Percentiles rank a stretch among this genome's conserved stretches.
phyloP scores from a whole-genome alignment of 2,797 vertebrate species.

The Eulemur albifrons region DNA sequence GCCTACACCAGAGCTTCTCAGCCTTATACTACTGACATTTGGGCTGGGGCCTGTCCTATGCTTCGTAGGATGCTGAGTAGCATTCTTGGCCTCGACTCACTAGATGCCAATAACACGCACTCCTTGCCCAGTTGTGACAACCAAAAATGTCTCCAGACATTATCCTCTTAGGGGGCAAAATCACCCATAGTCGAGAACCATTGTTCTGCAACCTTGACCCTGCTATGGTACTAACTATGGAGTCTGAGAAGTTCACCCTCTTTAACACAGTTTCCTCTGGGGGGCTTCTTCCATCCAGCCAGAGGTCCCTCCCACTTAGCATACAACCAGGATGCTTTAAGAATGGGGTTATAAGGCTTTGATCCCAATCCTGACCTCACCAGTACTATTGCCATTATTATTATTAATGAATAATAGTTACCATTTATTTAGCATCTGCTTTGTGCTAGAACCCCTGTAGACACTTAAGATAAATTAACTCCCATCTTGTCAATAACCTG shows the following conservation, averaged over 20 bases:
- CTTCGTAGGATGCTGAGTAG: not conserved
- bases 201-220: not conserved
- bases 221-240: fast-evolving
- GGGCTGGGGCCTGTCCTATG: not conserved
- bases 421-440: not conserved
- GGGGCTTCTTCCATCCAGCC: not conserved
- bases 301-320: not conserved
- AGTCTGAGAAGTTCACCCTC: too few relatives aligned
- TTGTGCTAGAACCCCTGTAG: not conserved
- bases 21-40: fast-evolving
- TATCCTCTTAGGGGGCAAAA: not conserved
- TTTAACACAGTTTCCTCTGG: not conserved
- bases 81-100: not conserved
- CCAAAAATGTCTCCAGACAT: not conserved
- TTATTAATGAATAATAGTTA: not conserved
- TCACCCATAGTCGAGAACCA: not conserved
- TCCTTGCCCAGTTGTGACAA: not conserved
- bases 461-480: not conserved
- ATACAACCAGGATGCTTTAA: not conserved
- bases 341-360: not conserved
- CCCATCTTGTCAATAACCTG: not conserved
- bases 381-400: not conserved
- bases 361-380: not conserved
- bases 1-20: not conserved
- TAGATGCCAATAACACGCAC: not conserved